Evolutionary conservation across 2,888 invertebrate genomes (phyloP), one percentile per base, ranked within the genome.

Genomic region (Allolobophora icterica): DNA sequence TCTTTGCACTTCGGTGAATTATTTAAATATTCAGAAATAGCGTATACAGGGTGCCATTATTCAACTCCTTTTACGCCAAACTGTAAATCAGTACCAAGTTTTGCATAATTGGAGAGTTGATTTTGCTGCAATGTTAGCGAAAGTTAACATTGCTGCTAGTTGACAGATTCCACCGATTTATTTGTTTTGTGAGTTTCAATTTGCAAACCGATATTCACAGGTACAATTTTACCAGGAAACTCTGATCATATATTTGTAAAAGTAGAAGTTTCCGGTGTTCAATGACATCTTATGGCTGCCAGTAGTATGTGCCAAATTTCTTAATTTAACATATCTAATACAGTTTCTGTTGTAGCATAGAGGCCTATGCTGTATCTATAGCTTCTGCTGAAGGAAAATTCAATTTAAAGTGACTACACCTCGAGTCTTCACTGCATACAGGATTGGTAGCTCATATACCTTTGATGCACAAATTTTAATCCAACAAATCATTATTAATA

Each of bases 1-100:
- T 90, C 90, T 93, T 93, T 91, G 90, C 90, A 34, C 91, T 93
- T 52, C 91, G 92, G 91, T 91, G 33, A 52, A 52, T 91, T 91
- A 33, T 34, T 42, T 24, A 35, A 71, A 84, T n/a, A n/a, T 71
- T 71, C 71, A 71, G 71, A 71, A 71, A 8, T n/a, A n/a, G n/a
- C n/a, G n/a, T n/a, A n/a, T n/a, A n/a, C n/a, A 17, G 30, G n/a
- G 17, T 52, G 52, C 15, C 40, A 52, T 52, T 52, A 21, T 24
- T 52, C 3, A 52, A 52, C 52, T 21, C 15, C 21, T 21, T n/a
- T 21, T 45, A 13, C 45, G 13, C 45, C 4, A 19, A 4, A 17
- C 45, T 45, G 45, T n/a, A n/a, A n/a, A n/a, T n/a, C 71, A n/a
- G n/a, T n/a, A n/a, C 71, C n/a, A n/a, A 8, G 71, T 30, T 71